Evolutionary conservation across 1,140 invertebrate species (phyloP).

Genomic region (Drosophila melanogaster): DNA sequence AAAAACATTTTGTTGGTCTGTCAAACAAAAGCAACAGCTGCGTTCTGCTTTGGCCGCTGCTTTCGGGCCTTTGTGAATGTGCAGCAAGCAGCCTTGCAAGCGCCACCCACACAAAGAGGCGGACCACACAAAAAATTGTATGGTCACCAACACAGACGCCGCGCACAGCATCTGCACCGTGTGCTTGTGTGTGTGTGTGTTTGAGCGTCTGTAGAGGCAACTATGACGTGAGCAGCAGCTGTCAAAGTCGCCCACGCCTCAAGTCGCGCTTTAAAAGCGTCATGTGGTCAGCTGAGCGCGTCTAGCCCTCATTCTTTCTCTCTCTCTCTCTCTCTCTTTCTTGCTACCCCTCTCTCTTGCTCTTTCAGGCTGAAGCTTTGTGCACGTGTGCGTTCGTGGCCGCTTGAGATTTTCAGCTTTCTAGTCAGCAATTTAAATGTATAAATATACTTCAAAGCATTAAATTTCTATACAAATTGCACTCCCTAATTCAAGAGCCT

Average conservation of each 20-base stretch:
- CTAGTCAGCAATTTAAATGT: background rate
- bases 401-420: background rate
- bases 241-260: slow-evolving; percentile 52
- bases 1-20: slow-evolving; percentile 51
- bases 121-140: slow-evolving; percentile 70
- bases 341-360: slow-evolving; percentile 5
- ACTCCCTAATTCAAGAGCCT: background rate
- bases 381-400: slow-evolving; percentile 37
- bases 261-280: slow-evolving; percentile 70
- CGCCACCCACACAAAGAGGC: slow-evolving; percentile 70
- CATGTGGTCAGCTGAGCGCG: slow-evolving; percentile 68
- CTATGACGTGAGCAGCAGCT: slow-evolving; percentile 64
- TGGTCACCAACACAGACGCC: slow-evolving; percentile 36
- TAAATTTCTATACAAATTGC: background rate
- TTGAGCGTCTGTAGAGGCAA: slow-evolving; percentile 4
- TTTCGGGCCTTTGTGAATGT: slow-evolving; percentile 61
- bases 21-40: slow-evolving; percentile 70
- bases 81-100: slow-evolving; percentile 69
- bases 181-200: background rate
- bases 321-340: background rate
- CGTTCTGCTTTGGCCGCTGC: slow-evolving; percentile 22
- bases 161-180: background rate
- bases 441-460: background rate
- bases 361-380: slow-evolving; percentile 19
- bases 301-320: slow-evolving; percentile 1